Conservation (phyloP, 1,140 invertebrate genomes). For the Neomicropteryx cornuta region DNA sequence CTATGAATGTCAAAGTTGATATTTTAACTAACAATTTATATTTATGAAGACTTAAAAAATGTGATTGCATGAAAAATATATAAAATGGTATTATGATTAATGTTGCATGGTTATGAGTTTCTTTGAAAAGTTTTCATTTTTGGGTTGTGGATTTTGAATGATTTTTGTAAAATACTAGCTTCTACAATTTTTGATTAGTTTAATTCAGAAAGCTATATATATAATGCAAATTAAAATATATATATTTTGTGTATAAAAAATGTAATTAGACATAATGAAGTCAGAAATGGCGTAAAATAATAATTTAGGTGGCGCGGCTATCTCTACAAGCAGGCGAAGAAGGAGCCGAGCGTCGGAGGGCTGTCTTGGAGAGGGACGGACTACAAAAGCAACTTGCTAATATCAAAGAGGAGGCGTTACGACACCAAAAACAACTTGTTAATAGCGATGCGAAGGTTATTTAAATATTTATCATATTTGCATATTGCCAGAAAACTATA, state of each 20-base stretch:
- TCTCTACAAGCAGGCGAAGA: slow-evolving; percentile 72
- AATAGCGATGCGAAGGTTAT: slow-evolving; percentile 59
- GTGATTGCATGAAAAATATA: too few species aligned
- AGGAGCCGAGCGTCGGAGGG: slow-evolving; percentile 61
- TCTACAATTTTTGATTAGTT: too few species aligned
- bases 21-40: too few species aligned
- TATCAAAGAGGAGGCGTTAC: slow-evolving; percentile 56
- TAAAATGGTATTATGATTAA: too few species aligned
- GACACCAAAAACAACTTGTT: slow-evolving; percentile 53
- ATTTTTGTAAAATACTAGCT: too few species aligned
- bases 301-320: slow-evolving; percentile 57
- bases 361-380: slow-evolving; percentile 56
- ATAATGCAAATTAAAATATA: neutral
- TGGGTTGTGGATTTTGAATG: too few species aligned
- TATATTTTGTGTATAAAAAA: neutral
- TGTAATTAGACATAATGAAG: neutral
- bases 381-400: slow-evolving; percentile 52
- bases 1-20: too few species aligned
- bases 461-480: neutral
- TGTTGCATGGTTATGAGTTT: too few species aligned
- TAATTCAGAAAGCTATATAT: too few species aligned
- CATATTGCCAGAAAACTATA: neutral
- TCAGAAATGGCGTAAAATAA: neutral
- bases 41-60: too few species aligned
- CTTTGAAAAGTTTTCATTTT: too few species aligned